phyloP scores from a whole-genome alignment of 2,888 invertebrate genomes.

The Apamea monoglypha region DNA sequence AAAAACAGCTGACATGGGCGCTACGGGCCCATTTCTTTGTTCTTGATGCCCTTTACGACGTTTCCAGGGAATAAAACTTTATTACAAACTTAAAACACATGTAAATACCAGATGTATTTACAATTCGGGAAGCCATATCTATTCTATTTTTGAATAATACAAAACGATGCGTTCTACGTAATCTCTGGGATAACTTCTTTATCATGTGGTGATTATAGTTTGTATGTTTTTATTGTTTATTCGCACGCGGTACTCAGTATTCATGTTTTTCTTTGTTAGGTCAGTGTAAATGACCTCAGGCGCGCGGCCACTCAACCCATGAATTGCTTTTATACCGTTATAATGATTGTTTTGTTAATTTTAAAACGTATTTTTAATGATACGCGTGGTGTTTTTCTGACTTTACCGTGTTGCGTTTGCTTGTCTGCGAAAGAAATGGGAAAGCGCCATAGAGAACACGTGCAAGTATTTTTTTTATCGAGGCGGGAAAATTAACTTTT shows the following conservation, averaged over 20 bases:
- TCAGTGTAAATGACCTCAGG: slow-evolving; percentile 79
- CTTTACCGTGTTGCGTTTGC: slow-evolving; percentile 39
- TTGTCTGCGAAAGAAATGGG: slow-evolving; percentile 13
- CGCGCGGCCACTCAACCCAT: slow-evolving; percentile 76
- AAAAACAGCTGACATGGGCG: slow-evolving; percentile 91
- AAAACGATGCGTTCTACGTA: slow-evolving; percentile 56
- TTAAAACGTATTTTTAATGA: slow-evolving; percentile 55
- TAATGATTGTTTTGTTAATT: slow-evolving; percentile 70
- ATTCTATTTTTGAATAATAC: slow-evolving; percentile 75
- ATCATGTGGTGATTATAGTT: slow-evolving; percentile 60
- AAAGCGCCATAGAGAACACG: not conserved
- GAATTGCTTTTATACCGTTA: slow-evolving; percentile 75
- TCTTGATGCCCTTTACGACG: slow-evolving; percentile 57
- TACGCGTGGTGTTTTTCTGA: slow-evolving; percentile 31
- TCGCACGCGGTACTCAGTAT: slow-evolving; percentile 60
- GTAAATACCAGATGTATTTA: slow-evolving; percentile 19
- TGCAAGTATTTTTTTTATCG: not conserved
- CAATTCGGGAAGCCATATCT: slow-evolving; percentile 8
- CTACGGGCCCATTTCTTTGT: slow-evolving; percentile 80
- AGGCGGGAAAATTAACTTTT: slow-evolving; percentile 21
- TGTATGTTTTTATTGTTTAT: slow-evolving; percentile 63
- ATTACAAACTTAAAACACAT: not conserved
- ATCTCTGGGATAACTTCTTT: slow-evolving; percentile 50
- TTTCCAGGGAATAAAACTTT: slow-evolving; percentile 12
- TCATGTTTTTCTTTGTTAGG: slow-evolving; percentile 75